Evolutionary conservation across 1,140 invertebrate genomes (phyloP), one percentile per base, ranked within the genome.

Genomic region (Bombyx mandarina): DNA sequence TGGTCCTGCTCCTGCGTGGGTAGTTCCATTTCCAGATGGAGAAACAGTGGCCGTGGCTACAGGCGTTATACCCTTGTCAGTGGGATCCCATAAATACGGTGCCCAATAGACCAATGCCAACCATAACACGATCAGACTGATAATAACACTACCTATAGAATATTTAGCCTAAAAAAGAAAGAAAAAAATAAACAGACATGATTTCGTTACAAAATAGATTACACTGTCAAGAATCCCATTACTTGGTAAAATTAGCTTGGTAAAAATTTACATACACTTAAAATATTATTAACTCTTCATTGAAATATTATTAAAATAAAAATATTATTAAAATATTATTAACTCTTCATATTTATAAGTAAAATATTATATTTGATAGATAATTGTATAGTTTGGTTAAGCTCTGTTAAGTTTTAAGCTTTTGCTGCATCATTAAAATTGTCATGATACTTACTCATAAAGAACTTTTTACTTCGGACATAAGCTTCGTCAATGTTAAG

Each of bases 121-220:
- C 72, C 72, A 77, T 6, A 80, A 49, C 7, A 75, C 54, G 43
- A 77, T 49, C 3, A 60, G 26, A 45, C 73, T 75, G 12, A 80
- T 71, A 6, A 77, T 57, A 0, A 55, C n/a, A 49, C 66, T 65
- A 3, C 60, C 58, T 2, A 76, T 54, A 0, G 68, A 65, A 56
- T 77, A 77, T 55, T 62, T 66, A 8, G 63, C 50, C 77, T 79
- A 62, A 44, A 73, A 74, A 5, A 54, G 53, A 26, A 57, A 50
- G 42, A 50, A 12, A 8, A 46, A 46, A 47, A 46, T 35, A n/a
- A 52, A 18, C 54, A 55, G 35, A 35, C 54, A 9, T 55, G 26
- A 8, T 47, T 26, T 47, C 44, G 44, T 45, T 55, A 46, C 44
- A 46, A 46, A 55, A 47, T 46, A 8, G 8, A n/a, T 46, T 46